Conservation (phyloP, 2,888 invertebrate species). For the Erpobdella octoculata region DNA sequence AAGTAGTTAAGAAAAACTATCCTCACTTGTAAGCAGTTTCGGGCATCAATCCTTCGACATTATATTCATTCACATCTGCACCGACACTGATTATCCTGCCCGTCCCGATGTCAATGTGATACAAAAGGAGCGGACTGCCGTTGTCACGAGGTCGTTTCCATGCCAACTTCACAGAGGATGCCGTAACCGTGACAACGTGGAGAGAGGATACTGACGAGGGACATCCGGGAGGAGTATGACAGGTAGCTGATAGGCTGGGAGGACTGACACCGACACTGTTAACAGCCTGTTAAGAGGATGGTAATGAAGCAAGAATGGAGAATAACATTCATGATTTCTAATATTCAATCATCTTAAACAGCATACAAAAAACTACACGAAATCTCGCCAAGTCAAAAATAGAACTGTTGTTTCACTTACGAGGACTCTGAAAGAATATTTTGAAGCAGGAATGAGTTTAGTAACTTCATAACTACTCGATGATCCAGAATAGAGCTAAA, state of each 20-base stretch:
- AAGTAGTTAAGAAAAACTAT: background rate
- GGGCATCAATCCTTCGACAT: conserved; percentile 64
- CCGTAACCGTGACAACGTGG: conserved; percentile 58
- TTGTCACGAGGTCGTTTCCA: conserved; percentile 71
- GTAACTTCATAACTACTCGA: conserved; percentile 60
- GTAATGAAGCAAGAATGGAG: background rate
- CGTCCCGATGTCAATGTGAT: conserved; percentile 65
- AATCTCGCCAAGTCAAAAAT: background rate
- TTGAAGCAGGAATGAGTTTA: conserved; percentile 68
- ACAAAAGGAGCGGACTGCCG: conserved; percentile 68
- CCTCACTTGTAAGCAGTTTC: conserved; percentile 66
- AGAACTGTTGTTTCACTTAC: conserved; percentile 40
- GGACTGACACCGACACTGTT: conserved; percentile 73
- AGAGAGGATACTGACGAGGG: conserved; percentile 61
- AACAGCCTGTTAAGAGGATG: conserved; percentile 58
- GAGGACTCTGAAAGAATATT: conserved; percentile 70
- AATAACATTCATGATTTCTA: background rate
- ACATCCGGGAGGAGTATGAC: conserved; percentile 70
- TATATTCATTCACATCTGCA: conserved; percentile 36
- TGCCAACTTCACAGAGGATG: conserved; percentile 58
- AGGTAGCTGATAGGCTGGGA: conserved; percentile 63
- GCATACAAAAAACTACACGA: background rate
- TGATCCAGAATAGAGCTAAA: conserved; percentile 48
- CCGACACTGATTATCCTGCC: conserved; percentile 43
- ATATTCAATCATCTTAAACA: background rate